A percentile compares a stretch with the other conserved stretches of the same genome.
phyloP scores from a whole-genome alignment of 2,797 vertebrate species.

The Phrynocephalus vlangalii region DNA sequence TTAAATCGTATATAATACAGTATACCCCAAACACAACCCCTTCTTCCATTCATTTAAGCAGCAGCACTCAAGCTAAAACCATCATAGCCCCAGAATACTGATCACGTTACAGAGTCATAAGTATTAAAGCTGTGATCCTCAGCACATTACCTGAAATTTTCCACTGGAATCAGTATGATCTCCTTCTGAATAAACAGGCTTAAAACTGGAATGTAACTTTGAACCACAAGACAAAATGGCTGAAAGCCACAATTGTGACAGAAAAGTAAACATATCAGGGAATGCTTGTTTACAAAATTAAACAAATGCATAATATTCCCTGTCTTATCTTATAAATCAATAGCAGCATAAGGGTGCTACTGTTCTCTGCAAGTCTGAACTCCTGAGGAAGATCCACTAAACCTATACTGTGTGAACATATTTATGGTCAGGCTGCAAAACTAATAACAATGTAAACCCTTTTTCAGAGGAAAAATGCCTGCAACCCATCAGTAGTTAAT shows the following conservation, averaged over 20 bases:
- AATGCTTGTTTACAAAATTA: neutral
- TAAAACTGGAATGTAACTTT: neutral
- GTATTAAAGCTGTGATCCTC: neutral
- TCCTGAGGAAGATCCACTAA: neutral
- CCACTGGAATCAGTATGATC: neutral
- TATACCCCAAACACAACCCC: neutral
- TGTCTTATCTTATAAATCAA: neutral
- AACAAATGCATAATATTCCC: neutral
- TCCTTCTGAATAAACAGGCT: neutral
- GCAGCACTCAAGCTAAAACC: neutral
- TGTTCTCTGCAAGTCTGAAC: neutral
- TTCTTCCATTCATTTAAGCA: neutral
- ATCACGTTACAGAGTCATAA: neutral
- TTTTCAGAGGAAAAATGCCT: neutral
- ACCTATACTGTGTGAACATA: neutral
- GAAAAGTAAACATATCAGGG: neutral
- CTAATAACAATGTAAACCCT: neutral
- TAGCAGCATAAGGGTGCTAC: neutral
- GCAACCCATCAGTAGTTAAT: neutral
- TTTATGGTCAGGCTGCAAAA: neutral
- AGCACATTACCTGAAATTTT: neutral
- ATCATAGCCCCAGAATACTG: neutral
- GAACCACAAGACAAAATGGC: neutral
- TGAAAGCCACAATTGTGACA: neutral
- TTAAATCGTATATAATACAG: too few species aligned